Evolutionary conservation across 2,888 invertebrate species (phyloP).

Genomic region (Uropetala carovei): DNA sequence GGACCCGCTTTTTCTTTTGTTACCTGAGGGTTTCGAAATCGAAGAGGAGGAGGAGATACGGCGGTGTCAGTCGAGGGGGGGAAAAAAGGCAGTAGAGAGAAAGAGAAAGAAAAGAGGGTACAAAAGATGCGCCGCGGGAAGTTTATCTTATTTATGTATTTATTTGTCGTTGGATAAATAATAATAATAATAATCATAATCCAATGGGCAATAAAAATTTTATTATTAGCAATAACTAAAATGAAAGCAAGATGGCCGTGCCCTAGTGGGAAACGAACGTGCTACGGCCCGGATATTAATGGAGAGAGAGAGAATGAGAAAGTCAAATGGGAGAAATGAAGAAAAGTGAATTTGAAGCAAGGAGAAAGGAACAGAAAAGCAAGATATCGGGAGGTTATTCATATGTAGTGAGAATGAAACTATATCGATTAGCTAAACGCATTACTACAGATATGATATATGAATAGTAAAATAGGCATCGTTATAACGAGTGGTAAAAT

Average conservation of each 20-base stretch:
- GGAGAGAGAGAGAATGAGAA: not conserved
- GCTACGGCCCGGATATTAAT: not conserved
- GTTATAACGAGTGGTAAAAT: too few species aligned
- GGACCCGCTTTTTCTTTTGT: conserved; percentile 46
- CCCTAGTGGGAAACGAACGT: not conserved
- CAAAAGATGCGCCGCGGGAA: not conserved
- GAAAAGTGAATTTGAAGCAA: not conserved
- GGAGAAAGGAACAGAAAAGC: too few species aligned
- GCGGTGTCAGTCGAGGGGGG: conserved; percentile 3
- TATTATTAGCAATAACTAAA: not conserved
- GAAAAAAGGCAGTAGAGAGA: not conserved
- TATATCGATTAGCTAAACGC: too few species aligned
- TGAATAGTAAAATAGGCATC: too few species aligned
- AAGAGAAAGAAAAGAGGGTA: not conserved
- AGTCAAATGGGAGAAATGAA: not conserved
- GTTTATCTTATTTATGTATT: not conserved
- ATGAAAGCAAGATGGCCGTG: not conserved
- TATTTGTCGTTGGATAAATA: not conserved
- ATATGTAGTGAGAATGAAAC: too few species aligned
- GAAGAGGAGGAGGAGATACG: conserved; percentile 6
- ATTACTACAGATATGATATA: too few species aligned
- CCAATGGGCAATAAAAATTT: not conserved
- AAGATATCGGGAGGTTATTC: too few species aligned
- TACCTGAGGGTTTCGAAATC: conserved; percentile 52
- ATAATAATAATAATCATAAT: not conserved